These are phyloP conservation scores for Venustaconcha ellipsiformis DNA, from an alignment of 1,140 invertebrate species.

Conservation along the genomic window DNA sequence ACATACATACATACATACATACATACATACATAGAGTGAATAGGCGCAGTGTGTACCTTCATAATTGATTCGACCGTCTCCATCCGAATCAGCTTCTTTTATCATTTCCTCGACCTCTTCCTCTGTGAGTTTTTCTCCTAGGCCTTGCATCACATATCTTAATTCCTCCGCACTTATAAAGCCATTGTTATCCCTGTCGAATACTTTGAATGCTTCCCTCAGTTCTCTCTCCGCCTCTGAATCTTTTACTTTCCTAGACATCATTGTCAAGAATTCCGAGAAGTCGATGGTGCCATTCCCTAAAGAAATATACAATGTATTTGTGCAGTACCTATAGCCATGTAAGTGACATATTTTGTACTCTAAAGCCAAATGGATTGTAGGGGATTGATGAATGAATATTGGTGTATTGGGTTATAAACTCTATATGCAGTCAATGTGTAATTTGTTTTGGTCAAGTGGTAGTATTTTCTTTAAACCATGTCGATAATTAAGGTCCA, in stretches of 20 bases:
- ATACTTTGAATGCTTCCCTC: conserved; percentile 72
- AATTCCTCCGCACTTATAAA: conserved; percentile 1
- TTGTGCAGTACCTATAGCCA: too few relatives aligned
- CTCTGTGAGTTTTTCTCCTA: conserved; percentile 1
- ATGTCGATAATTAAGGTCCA: too few relatives aligned
- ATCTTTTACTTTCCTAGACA: conserved; percentile 99
- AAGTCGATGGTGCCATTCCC: conserved; percentile 99
- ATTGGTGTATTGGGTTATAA: too few relatives aligned
- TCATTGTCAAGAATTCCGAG: conserved; percentile 93
- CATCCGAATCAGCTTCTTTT: neutral
- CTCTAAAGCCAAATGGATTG: too few relatives aligned
- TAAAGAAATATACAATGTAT: conserved; percentile 62
- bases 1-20: too few relatives aligned
- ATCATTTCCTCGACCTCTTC: neutral
- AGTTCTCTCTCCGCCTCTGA: conserved; percentile 99
- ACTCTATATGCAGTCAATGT: too few relatives aligned
- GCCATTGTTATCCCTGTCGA: conserved; percentile 22
- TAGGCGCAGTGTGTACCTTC: neutral
- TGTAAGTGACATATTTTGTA: too few relatives aligned
- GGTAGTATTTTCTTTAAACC: too few relatives aligned
- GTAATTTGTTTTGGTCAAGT: too few relatives aligned
- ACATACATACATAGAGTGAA: neutral
- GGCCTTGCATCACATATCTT: neutral
- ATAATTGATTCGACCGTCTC: conserved; percentile 1
- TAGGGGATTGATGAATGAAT: too few relatives aligned